Percentiles rank a stretch among this genome's conserved stretches.
Conservation (phyloP, 2,888 invertebrate genomes). For the Adela reaumurella region DNA sequence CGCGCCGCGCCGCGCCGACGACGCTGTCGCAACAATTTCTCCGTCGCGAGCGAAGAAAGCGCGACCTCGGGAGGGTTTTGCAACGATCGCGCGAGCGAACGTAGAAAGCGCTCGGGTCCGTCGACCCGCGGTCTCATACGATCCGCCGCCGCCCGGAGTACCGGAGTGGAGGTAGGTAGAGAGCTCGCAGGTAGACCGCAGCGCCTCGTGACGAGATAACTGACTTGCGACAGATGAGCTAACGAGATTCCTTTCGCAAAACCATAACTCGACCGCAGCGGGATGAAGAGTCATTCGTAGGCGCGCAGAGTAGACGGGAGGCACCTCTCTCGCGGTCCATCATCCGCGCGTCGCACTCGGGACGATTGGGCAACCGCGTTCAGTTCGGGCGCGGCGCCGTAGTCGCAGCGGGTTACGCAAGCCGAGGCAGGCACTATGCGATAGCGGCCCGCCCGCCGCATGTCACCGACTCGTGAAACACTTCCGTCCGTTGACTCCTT, state of each 20-base stretch:
- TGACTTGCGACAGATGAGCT: slow-evolving; percentile 28
- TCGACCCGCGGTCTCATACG: slow-evolving; percentile 20
- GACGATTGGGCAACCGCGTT: slow-evolving; percentile 33
- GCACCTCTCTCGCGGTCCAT: background rate
- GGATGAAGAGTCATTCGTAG: slow-evolving; percentile 16
- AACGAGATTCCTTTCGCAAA: slow-evolving; percentile 23
- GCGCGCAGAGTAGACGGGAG: background rate
- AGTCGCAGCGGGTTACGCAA: slow-evolving; percentile 36
- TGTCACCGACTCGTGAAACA: slow-evolving; percentile 50
- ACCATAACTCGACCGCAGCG: slow-evolving; percentile 23
- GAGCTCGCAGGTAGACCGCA: slow-evolving; percentile 20
- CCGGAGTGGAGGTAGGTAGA: too few relatives aligned
- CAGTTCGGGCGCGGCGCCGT: slow-evolving; percentile 8
- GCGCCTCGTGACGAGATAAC: slow-evolving; percentile 8
- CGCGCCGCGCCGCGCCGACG: too few relatives aligned
- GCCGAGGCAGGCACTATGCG: slow-evolving; percentile 43
- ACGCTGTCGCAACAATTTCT: slow-evolving; percentile 54
- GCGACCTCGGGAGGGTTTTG: slow-evolving; percentile 53
- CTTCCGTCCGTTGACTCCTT: slow-evolving; percentile 56
- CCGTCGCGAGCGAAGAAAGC: slow-evolving; percentile 55
- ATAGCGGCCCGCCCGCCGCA: slow-evolving; percentile 24
- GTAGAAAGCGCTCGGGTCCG: slow-evolving; percentile 31
- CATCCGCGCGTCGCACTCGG: slow-evolving; percentile 19
- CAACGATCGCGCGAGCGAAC: slow-evolving; percentile 27
- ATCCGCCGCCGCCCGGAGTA: too few relatives aligned